phyloP scores from a whole-genome alignment of 1,140 invertebrate species.

The honey bee (Apis mellifera) region Amel_HAv3.1 CM009940.2:1819001-1819500 shows the following conservation, averaged over 20 bases:
- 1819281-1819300: slow-evolving; percentile 2
- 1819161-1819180: background rate
- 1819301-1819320: background rate
- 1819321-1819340: slow-evolving; percentile 35
- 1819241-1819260: slow-evolving; percentile 9
- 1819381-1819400: slow-evolving; percentile 36
- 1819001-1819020: background rate
- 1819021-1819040: background rate
- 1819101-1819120: background rate
- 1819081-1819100: background rate
- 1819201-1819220: slow-evolving; percentile 16
- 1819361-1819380: slow-evolving; percentile 5
- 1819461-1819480: slow-evolving; percentile 43
- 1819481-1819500: slow-evolving; percentile 53
- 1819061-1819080: background rate
- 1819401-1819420: slow-evolving; percentile 23
- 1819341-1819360: slow-evolving; percentile 33
- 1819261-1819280: background rate
- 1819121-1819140: background rate
- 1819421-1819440: slow-evolving; percentile 18
- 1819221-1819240: slow-evolving; percentile 50
- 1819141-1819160: no score
- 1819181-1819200: slow-evolving; percentile 31
- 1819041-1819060: background rate
- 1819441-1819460: slow-evolving; percentile 29